phyloP scores from a whole-genome alignment of 92 coral and sea anemone genomes.

The Paragorgia papillata region DNA sequence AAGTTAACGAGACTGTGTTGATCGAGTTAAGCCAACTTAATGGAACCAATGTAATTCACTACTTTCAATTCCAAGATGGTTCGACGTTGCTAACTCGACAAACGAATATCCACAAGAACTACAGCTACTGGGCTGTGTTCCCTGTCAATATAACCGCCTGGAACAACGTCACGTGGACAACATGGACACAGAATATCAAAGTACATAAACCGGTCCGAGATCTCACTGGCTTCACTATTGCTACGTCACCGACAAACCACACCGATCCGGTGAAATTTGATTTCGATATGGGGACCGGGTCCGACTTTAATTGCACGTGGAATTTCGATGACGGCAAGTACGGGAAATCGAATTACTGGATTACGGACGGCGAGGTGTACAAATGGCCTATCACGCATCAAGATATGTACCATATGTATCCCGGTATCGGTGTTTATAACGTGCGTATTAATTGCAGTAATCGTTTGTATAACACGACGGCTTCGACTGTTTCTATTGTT shows the following conservation, averaged over 20 bases:
- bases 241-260: conserved; percentile 53
- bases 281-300: conserved; percentile 65
- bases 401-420: conserved; percentile 39
- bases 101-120: conserved; percentile 39
- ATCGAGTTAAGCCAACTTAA: conserved; percentile 49
- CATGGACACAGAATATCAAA: conserved; percentile 44
- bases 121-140: conserved; percentile 51
- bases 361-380: conserved; percentile 50
- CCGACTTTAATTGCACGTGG: conserved; percentile 80
- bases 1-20: conserved; percentile 79
- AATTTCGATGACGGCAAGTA: conserved; percentile 63
- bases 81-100: conserved; percentile 21
- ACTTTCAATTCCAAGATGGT: conserved; percentile 26
- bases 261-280: conserved; percentile 57
- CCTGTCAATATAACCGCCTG: conserved; percentile 58
- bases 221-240: conserved; percentile 56
- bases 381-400: conserved; percentile 34
- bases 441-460: conserved; percentile 66
- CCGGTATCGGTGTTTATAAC: conserved; percentile 45
- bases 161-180: conserved; percentile 64
- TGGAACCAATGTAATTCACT: conserved; percentile 59
- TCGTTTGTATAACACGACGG: conserved; percentile 64
- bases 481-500: conserved; percentile 45
- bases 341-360: conserved; percentile 53
- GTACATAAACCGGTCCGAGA: conserved; percentile 81